Percentiles rank a stretch among this genome's conserved stretches.
These are phyloP conservation scores for Gnathonemus longibarbis DNA, from an alignment of 2,113 vertebrate species.

Conservation along the genomic window DNA sequence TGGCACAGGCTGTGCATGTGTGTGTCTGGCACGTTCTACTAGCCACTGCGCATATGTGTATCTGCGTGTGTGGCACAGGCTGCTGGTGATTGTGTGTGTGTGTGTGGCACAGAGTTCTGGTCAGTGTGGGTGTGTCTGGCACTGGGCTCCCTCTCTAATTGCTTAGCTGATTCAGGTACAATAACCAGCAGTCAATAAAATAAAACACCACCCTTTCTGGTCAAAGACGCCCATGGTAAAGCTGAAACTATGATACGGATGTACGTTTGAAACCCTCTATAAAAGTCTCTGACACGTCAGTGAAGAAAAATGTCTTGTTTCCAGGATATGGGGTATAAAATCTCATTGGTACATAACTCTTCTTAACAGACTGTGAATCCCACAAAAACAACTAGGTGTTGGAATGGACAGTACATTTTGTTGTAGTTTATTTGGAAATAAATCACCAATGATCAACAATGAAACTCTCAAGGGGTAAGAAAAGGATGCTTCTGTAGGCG, in stretches of 20 bases:
- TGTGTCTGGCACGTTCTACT: background rate
- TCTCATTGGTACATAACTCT: slow-evolving; percentile 63
- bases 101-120: background rate
- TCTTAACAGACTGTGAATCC: slow-evolving; percentile 62
- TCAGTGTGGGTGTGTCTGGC: background rate
- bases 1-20: background rate
- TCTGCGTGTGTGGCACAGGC: background rate
- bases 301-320: slow-evolving; percentile 47
- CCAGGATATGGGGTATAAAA: slow-evolving; percentile 54
- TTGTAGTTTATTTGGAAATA: slow-evolving; percentile 65
- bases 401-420: slow-evolving; percentile 57
- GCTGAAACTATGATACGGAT: slow-evolving; percentile 33
- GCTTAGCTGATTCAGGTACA: background rate
- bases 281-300: slow-evolving; percentile 39
- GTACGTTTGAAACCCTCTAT: slow-evolving; percentile 43
- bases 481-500: slow-evolving; percentile 47
- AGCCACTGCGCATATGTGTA: background rate
- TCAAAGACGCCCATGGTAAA: slow-evolving; percentile 26
- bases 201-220: background rate
- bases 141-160: background rate
- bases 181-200: slow-evolving; percentile 8
- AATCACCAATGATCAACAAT: slow-evolving; percentile 63
- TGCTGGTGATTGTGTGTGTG: background rate
- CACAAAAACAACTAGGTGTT: slow-evolving; percentile 52
- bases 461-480: slow-evolving; percentile 51